Percentiles rank a stretch among this genome's conserved stretches.
Conservation (phyloP, 1,140 invertebrate species). For the Augochlora pura region DNA sequence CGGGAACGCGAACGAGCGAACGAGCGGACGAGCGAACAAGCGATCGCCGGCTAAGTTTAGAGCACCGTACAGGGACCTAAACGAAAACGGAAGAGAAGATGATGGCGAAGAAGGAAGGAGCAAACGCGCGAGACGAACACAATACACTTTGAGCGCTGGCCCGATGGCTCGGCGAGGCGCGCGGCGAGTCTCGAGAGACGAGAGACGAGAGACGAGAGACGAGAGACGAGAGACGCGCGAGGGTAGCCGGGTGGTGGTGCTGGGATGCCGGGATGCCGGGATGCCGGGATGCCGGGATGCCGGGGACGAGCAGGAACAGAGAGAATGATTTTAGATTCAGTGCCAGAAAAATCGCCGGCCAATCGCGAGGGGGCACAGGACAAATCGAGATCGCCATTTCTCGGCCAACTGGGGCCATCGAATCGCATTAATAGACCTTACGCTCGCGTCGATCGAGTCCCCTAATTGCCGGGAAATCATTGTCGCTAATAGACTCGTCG, state of each 20-base stretch:
- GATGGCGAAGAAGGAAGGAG: conserved; percentile 10
- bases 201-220: no score
- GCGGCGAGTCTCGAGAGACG: no score
- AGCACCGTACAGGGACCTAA: conserved; percentile 24
- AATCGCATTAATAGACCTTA: conserved; percentile 34
- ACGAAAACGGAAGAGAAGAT: conserved; percentile 29
- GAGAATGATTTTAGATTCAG: conserved; percentile 57
- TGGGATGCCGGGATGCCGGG: no score
- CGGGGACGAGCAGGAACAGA: not conserved
- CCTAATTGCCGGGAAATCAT: conserved; percentile 17
- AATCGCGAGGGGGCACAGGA: conserved; percentile 44
- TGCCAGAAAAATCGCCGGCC: conserved; percentile 60
- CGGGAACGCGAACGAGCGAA: not conserved
- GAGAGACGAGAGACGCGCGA: no score
- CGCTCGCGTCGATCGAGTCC: not conserved
- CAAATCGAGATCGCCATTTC: conserved; percentile 56
- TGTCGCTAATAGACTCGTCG: conserved; percentile 1
- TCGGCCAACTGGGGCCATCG: conserved; percentile 53
- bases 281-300: no score
- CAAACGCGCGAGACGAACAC: conserved; percentile 44
- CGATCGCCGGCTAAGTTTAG: conserved; percentile 26
- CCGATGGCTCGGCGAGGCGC: not conserved
- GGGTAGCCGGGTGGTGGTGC: no score
- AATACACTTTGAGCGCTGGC: conserved; percentile 43
- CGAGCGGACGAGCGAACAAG: not conserved